These are phyloP conservation scores for Gasterosteus aculeatus DNA, from an alignment of 2,113 vertebrate genomes.

Conservation along the genomic window DNA sequence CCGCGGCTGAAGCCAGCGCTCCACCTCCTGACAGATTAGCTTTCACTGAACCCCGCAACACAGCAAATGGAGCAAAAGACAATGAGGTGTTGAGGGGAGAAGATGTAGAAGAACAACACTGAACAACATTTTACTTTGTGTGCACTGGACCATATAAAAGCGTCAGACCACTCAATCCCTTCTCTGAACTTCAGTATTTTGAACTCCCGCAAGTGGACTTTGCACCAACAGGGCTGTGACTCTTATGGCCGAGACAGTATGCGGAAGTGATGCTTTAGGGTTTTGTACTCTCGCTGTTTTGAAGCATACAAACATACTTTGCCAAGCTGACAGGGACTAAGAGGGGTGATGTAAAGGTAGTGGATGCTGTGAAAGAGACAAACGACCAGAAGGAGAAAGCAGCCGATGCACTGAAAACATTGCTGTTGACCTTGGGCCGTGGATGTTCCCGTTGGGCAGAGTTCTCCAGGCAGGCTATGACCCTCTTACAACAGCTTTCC, in stretches of 20 bases:
- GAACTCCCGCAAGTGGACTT: conserved; percentile 22
- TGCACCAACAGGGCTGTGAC: neutral
- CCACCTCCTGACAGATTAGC: conserved; percentile 75
- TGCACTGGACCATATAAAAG: conserved; percentile 36
- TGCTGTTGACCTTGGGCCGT: conserved; percentile 65
- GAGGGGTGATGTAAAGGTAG: conserved; percentile 38
- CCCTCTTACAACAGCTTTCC: conserved; percentile 30
- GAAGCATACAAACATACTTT: conserved; percentile 16
- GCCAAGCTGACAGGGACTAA: conserved; percentile 20
- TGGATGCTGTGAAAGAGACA: conserved; percentile 46
- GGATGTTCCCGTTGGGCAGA: conserved; percentile 40
- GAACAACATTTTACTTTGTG: conserved; percentile 42
- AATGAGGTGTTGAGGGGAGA: conserved; percentile 30
- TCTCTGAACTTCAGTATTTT: conserved; percentile 20
- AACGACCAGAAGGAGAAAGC: conserved; percentile 61
- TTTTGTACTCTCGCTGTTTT: conserved; percentile 29
- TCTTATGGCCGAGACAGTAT: conserved; percentile 3
- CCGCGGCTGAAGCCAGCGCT: conserved; percentile 55
- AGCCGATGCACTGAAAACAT: conserved; percentile 53
- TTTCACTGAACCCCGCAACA: conserved; percentile 59
- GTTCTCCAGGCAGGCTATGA: conserved; percentile 36
- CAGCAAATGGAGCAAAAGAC: conserved; percentile 59
- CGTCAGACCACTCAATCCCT: conserved; percentile 25
- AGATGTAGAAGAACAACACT: conserved; percentile 39
- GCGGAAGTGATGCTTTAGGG: conserved; percentile 11